Conservation (phyloP, 2,888 invertebrate genomes). For the Leptura quadrifasciata region DNA sequence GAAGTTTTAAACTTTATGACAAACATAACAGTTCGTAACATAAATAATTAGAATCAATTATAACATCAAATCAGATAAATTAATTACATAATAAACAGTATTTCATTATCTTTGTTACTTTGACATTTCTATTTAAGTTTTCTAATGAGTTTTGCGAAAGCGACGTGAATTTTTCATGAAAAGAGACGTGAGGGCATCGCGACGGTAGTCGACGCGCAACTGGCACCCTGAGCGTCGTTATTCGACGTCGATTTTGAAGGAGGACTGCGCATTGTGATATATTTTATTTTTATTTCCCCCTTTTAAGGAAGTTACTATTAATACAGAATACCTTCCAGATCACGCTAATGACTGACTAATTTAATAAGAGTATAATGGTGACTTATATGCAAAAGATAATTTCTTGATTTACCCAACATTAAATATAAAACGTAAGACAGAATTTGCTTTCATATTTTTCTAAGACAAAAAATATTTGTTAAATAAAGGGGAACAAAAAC, state of each 20-base stretch:
- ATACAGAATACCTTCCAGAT: not conserved
- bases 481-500: no score
- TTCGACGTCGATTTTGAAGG: conserved; percentile 35
- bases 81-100: conserved; percentile 11
- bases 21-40: conserved; percentile 39
- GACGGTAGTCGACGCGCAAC: conserved; percentile 65
- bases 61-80: conserved; percentile 24
- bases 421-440: no score
- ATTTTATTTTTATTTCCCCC: conserved; percentile 34
- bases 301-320: conserved; percentile 12
- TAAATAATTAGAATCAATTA: conserved; percentile 17
- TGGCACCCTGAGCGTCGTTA: conserved; percentile 56
- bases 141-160: conserved; percentile 19
- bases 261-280: conserved; percentile 35
- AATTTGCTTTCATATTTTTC: no score
- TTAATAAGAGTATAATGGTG: no score
- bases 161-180: conserved; percentile 44
- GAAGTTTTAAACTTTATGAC: conserved; percentile 36
- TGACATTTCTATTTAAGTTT: conserved; percentile 16
- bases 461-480: no score
- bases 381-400: no score
- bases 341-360: no score
- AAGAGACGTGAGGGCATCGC: conserved; percentile 57
- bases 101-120: conserved; percentile 12
- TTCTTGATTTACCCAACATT: no score